Evolutionary conservation across 1,140 invertebrate genomes (phyloP).

Genomic region (Drusus annulatus): DNA sequence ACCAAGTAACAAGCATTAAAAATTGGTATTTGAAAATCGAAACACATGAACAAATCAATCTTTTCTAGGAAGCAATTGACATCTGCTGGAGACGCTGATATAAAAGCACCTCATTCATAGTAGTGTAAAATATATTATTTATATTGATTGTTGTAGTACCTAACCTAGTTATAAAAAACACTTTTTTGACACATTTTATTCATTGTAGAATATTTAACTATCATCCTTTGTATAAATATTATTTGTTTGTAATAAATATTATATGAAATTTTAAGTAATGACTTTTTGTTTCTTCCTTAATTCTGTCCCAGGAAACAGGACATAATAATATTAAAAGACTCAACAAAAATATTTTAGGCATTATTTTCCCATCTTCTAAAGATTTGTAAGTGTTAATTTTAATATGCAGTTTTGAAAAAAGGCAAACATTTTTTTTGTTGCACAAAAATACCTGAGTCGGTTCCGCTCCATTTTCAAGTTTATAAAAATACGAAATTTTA

Average conservation of each 20-base stretch:
- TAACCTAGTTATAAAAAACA: not conserved
- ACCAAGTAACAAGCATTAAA: too few species aligned
- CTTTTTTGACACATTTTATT: slow-evolving; percentile 23
- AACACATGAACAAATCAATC: not conserved
- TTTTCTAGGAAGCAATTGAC: too few species aligned
- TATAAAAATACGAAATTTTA: too few species aligned
- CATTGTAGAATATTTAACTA: not conserved
- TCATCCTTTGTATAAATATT: not conserved
- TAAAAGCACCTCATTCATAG: slow-evolving; percentile 31
- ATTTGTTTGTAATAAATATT: slow-evolving; percentile 19
- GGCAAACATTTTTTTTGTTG: too few species aligned
- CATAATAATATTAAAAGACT: too few species aligned
- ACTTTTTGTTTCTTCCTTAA: not conserved
- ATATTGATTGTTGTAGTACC: slow-evolving; percentile 24
- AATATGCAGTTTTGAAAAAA: too few species aligned
- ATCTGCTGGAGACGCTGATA: slow-evolving; percentile 44
- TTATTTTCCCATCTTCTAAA: too few species aligned
- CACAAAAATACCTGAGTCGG: too few species aligned
- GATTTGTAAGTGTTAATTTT: too few species aligned
- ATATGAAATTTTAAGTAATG: not conserved
- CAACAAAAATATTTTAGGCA: too few species aligned
- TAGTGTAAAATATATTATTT: slow-evolving; percentile 1
- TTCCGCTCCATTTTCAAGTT: too few species aligned
- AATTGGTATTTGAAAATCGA: not conserved
- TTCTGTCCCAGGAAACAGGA: too few species aligned